Evolutionary conservation across 2,888 invertebrate species (phyloP).

Genomic region (Eristalinus aeneus): DNA sequence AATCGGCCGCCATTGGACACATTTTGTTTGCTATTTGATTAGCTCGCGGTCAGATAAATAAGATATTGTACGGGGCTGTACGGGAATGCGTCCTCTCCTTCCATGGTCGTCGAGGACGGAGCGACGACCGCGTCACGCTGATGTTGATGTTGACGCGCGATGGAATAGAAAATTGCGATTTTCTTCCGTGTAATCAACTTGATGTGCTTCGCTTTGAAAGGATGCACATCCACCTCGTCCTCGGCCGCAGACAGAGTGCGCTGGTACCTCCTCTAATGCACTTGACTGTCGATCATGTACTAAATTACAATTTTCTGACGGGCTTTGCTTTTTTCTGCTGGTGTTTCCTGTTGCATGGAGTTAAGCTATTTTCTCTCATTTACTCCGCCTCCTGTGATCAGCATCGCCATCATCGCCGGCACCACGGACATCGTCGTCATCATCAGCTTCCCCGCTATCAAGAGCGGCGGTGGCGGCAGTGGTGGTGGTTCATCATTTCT

Average conservation of each 20-base stretch:
- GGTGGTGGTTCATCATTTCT: constrained; percentile 44
- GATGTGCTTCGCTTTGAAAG: constrained; percentile 53
- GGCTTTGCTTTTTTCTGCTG: constrained; percentile 15
- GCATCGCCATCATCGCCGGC: constrained; percentile 25
- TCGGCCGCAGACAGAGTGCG: constrained; percentile 18
- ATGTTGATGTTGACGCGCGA: constrained; percentile 63
- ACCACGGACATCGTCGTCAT: constrained; percentile 45
- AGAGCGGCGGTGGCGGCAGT: neutral
- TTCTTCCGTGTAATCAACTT: constrained; percentile 69
- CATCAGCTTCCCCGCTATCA: constrained; percentile 29
- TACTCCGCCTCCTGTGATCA: constrained; percentile 59
- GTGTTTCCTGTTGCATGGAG: constrained; percentile 6
- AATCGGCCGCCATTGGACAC: constrained; percentile 34
- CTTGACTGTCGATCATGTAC: constrained; percentile 69
- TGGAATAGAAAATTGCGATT: constrained; percentile 65
- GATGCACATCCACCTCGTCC: constrained; percentile 10
- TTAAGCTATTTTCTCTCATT: constrained; percentile 58
- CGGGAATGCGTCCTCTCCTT: neutral
- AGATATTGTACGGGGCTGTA: constrained; percentile 52
- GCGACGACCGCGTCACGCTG: constrained; percentile 1
- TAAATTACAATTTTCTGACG: constrained; percentile 54
- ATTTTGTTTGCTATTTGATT: constrained; percentile 70
- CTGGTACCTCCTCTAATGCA: constrained; percentile 64
- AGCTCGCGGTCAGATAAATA: constrained; percentile 69
- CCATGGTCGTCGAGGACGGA: neutral